Base-by-base conservation (phyloP, 2,888 invertebrate genomes). In the Chydorus sphaericus region DNA sequence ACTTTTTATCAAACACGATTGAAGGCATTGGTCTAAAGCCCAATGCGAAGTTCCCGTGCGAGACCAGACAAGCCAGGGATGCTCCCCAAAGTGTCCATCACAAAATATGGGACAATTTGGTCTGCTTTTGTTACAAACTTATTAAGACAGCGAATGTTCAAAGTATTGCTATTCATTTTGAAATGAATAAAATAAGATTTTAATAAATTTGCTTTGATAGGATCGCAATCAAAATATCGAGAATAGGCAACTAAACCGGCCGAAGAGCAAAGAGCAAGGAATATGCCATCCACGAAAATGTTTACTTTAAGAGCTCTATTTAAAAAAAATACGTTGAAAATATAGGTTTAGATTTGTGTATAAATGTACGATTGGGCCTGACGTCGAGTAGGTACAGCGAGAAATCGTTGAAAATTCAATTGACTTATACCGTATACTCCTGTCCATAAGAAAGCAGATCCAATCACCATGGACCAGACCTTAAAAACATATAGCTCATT, bases 391-490 rank as follows among this genome's bases (percentile, higher is more conserved):
- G 87, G 82, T 3, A 92, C 84, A 1, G 89, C 86, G 59, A 93
- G 77, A 66, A 91, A 90, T 68, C 93, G 85, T 70, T 94, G 94
- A 37, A 94, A 83, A 31, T 92, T 89, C 0, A 91, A 87, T 70
- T 94, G 93, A 71, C 92, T 93, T 49, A 90, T 85, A 68, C 87
- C 88, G 69, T 89, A 91, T 77, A 92, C 83, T 51, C 89, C 85
- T 58, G 86, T 78, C 91, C 92, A 93, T 28, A 14, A 90, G 66
- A 92, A 81, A 20, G 85, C 86, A 4, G 90, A 91, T 30, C 92
- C 93, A 60, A 89, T 74, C 7, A 85, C 80, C 53, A 88, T 85
- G 4, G 82, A 77, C 88, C 91, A 93, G n/a, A n/a, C n/a, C n/a
- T n/a, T n/a, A n/a, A n/a, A n/a, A n/a, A n/a, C n/a, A n/a, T n/a